Conservation (phyloP, 2,888 invertebrate genomes). For the Shargacucullia verbasci region DNA sequence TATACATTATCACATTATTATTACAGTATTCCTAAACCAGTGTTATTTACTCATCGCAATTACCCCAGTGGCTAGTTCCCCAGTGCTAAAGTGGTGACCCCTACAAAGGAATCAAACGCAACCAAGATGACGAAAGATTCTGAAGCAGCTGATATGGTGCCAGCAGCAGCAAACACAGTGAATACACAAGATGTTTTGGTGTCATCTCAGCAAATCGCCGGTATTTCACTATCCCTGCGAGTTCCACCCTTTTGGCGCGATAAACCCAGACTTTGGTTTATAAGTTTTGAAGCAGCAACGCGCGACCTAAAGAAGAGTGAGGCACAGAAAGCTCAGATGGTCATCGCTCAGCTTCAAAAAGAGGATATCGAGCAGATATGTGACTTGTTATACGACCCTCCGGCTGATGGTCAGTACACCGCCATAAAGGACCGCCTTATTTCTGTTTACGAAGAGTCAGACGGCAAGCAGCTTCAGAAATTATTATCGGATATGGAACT, state of each 20-base stretch:
- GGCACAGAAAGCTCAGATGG: not conserved
- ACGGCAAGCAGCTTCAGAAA: conserved; percentile 31
- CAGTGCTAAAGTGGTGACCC: no score
- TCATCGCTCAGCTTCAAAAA: conserved; percentile 3
- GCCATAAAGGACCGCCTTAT: conserved; percentile 23
- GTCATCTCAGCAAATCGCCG: no score
- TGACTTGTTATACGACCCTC: conserved; percentile 9
- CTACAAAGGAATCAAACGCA: no score
- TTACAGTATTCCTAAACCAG: no score
- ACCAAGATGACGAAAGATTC: no score
- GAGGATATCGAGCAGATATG: conserved; percentile 13
- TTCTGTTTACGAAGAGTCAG: conserved; percentile 28
- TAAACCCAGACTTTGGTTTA: conserved; percentile 20
- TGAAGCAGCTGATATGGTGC: no score
- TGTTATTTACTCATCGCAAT: no score
- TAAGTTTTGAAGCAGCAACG: conserved; percentile 5
- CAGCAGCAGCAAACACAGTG: no score
- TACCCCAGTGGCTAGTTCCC: no score
- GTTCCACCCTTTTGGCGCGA: conserved; percentile 13
- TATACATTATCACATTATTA: no score
- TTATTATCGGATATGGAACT: conserved; percentile 34
- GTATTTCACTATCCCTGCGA: no score
- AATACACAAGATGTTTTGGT: no score
- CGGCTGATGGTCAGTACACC: not conserved
- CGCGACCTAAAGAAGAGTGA: conserved; percentile 6